These are phyloP conservation scores for Drosophila fuyamai DNA, from an alignment of 1,140 invertebrate genomes.

Conservation along the genomic window DNA sequence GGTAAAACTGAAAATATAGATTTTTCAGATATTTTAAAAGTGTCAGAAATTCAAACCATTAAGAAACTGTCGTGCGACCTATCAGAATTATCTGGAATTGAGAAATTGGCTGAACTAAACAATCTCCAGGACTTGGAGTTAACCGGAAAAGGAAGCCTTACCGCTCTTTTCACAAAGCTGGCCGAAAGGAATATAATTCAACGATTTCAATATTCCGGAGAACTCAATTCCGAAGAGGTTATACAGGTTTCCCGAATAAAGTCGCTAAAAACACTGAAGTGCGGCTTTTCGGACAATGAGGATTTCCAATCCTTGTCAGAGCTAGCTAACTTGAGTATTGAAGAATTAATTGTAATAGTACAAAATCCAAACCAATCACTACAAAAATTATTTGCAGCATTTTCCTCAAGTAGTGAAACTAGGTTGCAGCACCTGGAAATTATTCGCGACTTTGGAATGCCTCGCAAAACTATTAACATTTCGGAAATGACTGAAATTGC, in stretches of 20 bases:
- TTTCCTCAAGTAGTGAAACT: no score
- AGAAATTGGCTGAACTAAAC: background rate
- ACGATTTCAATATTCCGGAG: background rate
- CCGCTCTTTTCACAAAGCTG: background rate
- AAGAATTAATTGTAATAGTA: background rate
- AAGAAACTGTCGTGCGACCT: background rate
- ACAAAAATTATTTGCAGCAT: background rate
- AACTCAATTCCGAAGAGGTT: background rate
- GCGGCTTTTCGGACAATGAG: background rate
- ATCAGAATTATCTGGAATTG: background rate
- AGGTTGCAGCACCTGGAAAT: background rate
- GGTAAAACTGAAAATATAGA: accelerated
- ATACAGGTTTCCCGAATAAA: background rate
- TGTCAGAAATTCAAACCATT: background rate
- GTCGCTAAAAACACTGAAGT: constrained; percentile 1
- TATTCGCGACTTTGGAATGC: no score
- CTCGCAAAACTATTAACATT: background rate
- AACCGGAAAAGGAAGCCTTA: background rate
- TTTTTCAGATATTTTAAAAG: background rate
- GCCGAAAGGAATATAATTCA: background rate
- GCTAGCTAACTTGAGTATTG: constrained; percentile 3
- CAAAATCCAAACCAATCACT: background rate
- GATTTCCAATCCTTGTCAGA: background rate
- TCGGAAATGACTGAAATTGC: background rate
- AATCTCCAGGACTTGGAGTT: background rate